phyloP scores from a whole-genome alignment of 2,888 invertebrate species.

The Cephus nigrinus region DNA sequence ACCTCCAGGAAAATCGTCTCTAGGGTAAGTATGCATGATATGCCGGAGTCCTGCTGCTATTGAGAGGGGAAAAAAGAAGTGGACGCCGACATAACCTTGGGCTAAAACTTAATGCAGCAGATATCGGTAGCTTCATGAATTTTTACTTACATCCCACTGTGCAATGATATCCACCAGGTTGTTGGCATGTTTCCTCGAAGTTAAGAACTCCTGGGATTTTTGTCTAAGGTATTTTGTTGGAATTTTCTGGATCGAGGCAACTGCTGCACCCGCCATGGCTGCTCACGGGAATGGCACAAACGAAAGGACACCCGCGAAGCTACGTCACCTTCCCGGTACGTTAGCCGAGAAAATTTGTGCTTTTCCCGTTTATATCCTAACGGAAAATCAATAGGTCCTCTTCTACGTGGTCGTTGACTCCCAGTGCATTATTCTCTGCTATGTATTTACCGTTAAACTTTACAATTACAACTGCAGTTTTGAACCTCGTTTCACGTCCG shows the following conservation, averaged over 20 bases:
- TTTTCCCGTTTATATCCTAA: neutral
- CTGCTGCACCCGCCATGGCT: slow-evolving; percentile 50
- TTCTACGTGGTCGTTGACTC: neutral
- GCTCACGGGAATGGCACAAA: slow-evolving; percentile 14
- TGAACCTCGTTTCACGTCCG: neutral
- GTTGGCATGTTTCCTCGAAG: slow-evolving; percentile 74
- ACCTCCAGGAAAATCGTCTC: slow-evolving; percentile 80
- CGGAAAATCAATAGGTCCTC: neutral
- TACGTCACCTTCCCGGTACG: neutral
- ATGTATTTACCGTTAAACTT: neutral
- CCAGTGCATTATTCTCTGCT: neutral
- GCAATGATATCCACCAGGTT: slow-evolving; percentile 76
- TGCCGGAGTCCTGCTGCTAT: slow-evolving; percentile 51
- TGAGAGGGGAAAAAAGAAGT: slow-evolving; percentile 22
- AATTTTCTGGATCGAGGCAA: slow-evolving; percentile 66
- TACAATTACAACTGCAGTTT: neutral
- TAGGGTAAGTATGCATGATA: slow-evolving; percentile 74
- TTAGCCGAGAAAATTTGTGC: slow-evolving; percentile 2
- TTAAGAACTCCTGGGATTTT: slow-evolving; percentile 79
- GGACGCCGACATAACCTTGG: slow-evolving; percentile 41
- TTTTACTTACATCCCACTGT: slow-evolving; percentile 73
- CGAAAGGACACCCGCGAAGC: neutral
- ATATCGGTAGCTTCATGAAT: neutral
- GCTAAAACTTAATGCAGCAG: neutral
- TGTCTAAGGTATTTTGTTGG: slow-evolving; percentile 75